Evolutionary conservation across 2,113 vertebrate genomes (phyloP).

Genomic region (Grallaria varia): DNA sequence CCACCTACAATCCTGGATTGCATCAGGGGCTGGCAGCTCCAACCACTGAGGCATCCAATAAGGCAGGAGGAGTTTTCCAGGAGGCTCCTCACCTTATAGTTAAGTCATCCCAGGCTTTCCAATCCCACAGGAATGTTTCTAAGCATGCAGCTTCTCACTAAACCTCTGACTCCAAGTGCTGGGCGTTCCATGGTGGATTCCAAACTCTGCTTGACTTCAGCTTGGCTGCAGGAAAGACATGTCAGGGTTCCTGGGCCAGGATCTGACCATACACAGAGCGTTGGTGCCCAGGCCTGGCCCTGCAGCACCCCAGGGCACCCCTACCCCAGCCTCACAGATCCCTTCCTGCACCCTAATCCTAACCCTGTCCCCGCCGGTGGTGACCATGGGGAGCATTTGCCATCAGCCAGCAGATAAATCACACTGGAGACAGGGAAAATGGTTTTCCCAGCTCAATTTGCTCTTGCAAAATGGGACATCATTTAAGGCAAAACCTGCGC

Average conservation of each 20-base stretch:
- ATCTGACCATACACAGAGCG: neutral
- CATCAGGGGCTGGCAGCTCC: neutral
- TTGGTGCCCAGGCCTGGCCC: neutral
- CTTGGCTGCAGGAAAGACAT: neutral
- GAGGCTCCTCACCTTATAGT: neutral
- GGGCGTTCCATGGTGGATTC: neutral
- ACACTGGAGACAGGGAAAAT: neutral
- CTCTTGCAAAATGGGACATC: neutral
- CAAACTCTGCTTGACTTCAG: neutral
- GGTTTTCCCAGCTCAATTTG: neutral
- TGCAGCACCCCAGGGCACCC: neutral
- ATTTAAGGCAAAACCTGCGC: neutral
- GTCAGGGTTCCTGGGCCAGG: neutral
- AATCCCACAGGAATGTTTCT: neutral
- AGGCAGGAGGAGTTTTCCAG: neutral
- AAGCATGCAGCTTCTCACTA: neutral
- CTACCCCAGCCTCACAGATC: neutral
- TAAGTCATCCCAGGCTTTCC: neutral
- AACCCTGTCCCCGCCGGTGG: too few relatives aligned
- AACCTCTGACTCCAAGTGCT: neutral
- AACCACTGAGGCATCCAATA: neutral
- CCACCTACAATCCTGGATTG: neutral
- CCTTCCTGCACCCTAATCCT: too few relatives aligned
- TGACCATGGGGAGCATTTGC: accelerated
- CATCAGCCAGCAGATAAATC: neutral